Evolutionary conservation across 2,113 vertebrate genomes (phyloP), one percentile per base, ranked within the genome.

Genomic region (Thomomys bottae): DNA sequence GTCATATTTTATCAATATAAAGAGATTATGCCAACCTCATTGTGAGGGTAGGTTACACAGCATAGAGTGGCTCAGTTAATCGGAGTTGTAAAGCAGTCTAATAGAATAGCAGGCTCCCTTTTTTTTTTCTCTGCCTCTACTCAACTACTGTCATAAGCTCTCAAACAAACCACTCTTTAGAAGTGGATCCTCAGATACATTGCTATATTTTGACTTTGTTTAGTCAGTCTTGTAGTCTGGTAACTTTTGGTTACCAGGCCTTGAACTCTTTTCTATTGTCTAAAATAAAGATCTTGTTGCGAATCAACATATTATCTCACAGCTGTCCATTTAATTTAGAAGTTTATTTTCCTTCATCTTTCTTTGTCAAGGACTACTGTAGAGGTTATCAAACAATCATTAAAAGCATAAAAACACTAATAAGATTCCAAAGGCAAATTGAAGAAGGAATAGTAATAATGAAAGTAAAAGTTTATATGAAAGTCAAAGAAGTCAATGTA

Each of bases 281-380:
- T 36, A 38, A 80, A 17, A 49, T 20, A 66, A 49, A 42, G 34
- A 4, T 63, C 24, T 83, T 3, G 20, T 82, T 5, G 67, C n/a
- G 3, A n/a, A 30, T 4, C 0, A 15, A 79, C 38, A 77, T 80
- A 3, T 21, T 20, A 57, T 2, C 67, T 88, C 59, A 40, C 32
- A n/a, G 0, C 11, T 59, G 1, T 77, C 54, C 21, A 36, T 64
- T 57, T 80, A 67, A 83, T 80, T 45, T 32, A 14, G 28, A 75
- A 85, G 28, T 88, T 70, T 78, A 78, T 86, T 87, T 82, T 54
- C n/a, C 40, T 76, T 86, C 15, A 24, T 11, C 59, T 17, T n/a
- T 15, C 6, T 68, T 42, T 59, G 2, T 59, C 54, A 85, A 49
- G 30, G 73, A 87, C 24, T 87, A 68, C 34, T 6, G 84, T 8